Conservation (phyloP, 2,113 vertebrate genomes). For the Callionymus lyra region DNA sequence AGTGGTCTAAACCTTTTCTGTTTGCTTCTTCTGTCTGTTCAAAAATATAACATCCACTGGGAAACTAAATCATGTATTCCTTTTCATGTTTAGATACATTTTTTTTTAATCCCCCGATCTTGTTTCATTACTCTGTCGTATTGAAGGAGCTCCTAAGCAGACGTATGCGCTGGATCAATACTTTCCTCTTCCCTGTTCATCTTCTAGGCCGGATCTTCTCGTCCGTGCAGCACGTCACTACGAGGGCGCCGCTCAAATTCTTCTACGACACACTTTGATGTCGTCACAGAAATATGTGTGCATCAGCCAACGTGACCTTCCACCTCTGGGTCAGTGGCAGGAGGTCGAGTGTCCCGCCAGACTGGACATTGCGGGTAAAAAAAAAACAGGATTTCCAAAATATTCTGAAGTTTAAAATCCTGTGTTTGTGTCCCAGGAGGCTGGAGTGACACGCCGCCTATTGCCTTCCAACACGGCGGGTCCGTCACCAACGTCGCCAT, state of each 20-base stretch:
- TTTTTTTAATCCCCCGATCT: too few relatives aligned
- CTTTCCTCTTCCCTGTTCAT: too few relatives aligned
- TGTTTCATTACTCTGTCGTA: too few relatives aligned
- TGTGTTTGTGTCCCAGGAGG: conserved; percentile 68
- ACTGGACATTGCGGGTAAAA: conserved; percentile 83
- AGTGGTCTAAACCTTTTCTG: too few relatives aligned
- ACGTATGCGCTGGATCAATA: background rate
- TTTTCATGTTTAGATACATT: too few relatives aligned
- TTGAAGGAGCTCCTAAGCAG: background rate
- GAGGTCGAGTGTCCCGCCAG: conserved; percentile 79
- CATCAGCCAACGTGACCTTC: conserved; percentile 47
- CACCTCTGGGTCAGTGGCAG: conserved; percentile 75
- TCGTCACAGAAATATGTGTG: conserved; percentile 75
- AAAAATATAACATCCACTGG: too few relatives aligned
- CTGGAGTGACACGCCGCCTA: conserved; percentile 92
- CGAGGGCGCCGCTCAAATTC: conserved; percentile 84
- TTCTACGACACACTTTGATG: conserved; percentile 84
- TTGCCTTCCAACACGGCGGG: conserved; percentile 87
- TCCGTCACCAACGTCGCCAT: conserved; percentile 80
- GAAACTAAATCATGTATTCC: too few relatives aligned
- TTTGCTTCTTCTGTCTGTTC: too few relatives aligned
- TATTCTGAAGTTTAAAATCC: background rate
- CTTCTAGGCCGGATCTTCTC: conserved; percentile 75
- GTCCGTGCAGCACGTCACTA: conserved; percentile 90
- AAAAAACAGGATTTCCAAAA: too few relatives aligned